Evolutionary conservation across 2,888 invertebrate species (phyloP).

Genomic region (Protophormia terraenovae): DNA sequence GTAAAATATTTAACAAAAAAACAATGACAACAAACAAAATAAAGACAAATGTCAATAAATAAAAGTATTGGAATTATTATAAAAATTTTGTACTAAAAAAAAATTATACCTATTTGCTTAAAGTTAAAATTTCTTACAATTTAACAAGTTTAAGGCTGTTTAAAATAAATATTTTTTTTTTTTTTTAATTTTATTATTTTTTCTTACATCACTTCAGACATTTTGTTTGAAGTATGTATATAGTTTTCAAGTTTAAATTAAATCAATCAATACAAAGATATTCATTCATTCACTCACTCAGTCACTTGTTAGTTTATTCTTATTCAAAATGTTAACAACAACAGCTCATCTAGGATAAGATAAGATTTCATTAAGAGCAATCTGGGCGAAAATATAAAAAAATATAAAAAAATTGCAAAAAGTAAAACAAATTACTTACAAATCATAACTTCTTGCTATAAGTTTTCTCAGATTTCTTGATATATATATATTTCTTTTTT

Average conservation of each 20-base stretch:
- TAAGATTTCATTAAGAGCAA: constrained; percentile 60
- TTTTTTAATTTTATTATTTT: too few relatives aligned
- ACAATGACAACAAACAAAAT: neutral
- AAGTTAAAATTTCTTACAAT: too few relatives aligned
- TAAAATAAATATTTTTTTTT: neutral
- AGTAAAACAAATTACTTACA: constrained; percentile 57
- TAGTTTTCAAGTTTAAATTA: constrained; percentile 56
- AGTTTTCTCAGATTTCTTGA: constrained; percentile 15
- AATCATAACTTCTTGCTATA: constrained; percentile 58
- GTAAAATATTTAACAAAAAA: neutral
- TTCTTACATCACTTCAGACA: constrained; percentile 26
- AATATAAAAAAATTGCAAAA: neutral
- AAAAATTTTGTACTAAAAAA: too few relatives aligned
- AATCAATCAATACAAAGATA: constrained; percentile 60
- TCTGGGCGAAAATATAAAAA: constrained; percentile 14
- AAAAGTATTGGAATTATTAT: too few relatives aligned
- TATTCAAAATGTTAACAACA: constrained; percentile 22
- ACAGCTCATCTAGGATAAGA: constrained; percentile 48
- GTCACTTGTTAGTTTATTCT: neutral
- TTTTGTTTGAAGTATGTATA: constrained; percentile 29
- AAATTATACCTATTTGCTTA: too few relatives aligned
- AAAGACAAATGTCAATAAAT: neutral
- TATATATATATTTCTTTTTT: neutral
- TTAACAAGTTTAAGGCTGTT: too few relatives aligned
- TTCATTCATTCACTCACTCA: constrained; percentile 4